These are phyloP conservation scores for Polyodon spathula DNA, from an alignment of 2,113 vertebrate species.

Conservation along the genomic window DNA sequence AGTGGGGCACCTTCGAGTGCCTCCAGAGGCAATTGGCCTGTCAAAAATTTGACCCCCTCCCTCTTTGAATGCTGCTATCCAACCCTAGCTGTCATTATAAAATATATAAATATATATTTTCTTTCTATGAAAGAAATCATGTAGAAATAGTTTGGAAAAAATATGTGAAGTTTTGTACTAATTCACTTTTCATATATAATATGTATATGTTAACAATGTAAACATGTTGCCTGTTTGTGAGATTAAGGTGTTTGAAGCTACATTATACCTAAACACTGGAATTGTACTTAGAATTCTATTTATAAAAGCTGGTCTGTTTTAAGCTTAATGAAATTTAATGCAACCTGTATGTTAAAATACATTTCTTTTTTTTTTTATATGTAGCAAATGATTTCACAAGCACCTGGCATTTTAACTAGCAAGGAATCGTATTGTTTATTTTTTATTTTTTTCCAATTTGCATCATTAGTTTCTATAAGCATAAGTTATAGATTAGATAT, in stretches of 20 bases:
- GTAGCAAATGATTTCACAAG: no score
- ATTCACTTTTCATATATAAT: slow-evolving; percentile 37
- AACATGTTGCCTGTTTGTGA: slow-evolving; percentile 14
- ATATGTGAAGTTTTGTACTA: slow-evolving; percentile 55
- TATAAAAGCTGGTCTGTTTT: slow-evolving; percentile 10
- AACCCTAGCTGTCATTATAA: slow-evolving; percentile 31
- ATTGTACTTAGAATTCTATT: slow-evolving; percentile 16
- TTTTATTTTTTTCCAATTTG: not conserved
- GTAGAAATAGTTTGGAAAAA: slow-evolving; percentile 52
- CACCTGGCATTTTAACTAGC: no score
- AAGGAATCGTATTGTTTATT: not conserved
- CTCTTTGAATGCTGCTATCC: slow-evolving; percentile 61
- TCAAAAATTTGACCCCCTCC: slow-evolving; percentile 3
- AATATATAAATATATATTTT: slow-evolving; percentile 44
- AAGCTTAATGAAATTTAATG: not conserved
- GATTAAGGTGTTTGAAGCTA: slow-evolving; percentile 8
- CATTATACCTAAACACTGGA: slow-evolving; percentile 5
- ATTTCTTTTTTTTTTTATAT: no score
- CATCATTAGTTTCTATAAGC: not conserved
- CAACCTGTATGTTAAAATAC: no score
- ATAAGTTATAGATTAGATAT: slow-evolving; percentile 1
- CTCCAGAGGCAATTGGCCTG: not conserved
- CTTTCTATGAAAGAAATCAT: slow-evolving; percentile 83
- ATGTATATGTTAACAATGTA: slow-evolving; percentile 39
- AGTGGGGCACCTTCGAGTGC: not conserved